A percentile compares a stretch with the other conserved stretches of the same genome.
Evolutionary conservation across 2,113 vertebrate species (phyloP).

Genomic region (Sardina pilchardus): DNA sequence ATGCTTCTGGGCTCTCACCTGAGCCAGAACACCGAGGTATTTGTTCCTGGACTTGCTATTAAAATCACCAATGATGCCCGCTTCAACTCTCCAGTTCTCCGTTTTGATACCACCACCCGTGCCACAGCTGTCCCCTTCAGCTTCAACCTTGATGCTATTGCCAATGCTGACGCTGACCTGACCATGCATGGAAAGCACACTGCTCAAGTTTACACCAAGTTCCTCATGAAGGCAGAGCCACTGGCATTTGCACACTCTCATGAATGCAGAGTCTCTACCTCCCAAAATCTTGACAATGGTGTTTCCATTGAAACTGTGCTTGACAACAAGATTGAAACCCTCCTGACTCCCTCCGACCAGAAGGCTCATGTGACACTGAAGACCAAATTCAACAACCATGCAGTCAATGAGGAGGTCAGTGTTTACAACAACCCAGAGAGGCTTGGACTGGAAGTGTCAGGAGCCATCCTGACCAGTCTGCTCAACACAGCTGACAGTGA

Average conservation of each 20-base stretch:
- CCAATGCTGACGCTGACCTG: constrained; percentile 82
- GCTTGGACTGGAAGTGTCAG: constrained; percentile 75
- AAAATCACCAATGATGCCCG: constrained; percentile 73
- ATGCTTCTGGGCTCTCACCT: constrained; percentile 76
- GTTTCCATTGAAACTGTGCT: constrained; percentile 69
- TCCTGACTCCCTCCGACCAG: constrained; percentile 83
- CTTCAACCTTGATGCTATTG: constrained; percentile 77
- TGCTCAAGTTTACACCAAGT: constrained; percentile 84
- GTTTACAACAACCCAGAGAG: constrained; percentile 81
- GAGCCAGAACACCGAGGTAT: constrained; percentile 78
- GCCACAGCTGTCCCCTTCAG: constrained; percentile 79
- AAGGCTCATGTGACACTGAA: constrained; percentile 76
- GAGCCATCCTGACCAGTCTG: constrained; percentile 73
- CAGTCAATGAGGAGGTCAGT: constrained; percentile 77
- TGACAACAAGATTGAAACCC: constrained; percentile 76
- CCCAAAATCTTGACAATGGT: constrained; percentile 66
- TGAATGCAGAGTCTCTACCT: constrained; percentile 82
- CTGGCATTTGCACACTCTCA: constrained; percentile 83
- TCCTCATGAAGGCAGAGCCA: constrained; percentile 84
- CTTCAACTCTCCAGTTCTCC: constrained; percentile 78
- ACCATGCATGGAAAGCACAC: constrained; percentile 78
- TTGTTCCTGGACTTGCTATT: constrained; percentile 79
- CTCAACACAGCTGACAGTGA: constrained; percentile 58
- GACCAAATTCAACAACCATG: constrained; percentile 81
- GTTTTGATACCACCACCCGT: constrained; percentile 76